Conservation (phyloP, 2,888 invertebrate genomes). For the Odiellus spinosus region DNA sequence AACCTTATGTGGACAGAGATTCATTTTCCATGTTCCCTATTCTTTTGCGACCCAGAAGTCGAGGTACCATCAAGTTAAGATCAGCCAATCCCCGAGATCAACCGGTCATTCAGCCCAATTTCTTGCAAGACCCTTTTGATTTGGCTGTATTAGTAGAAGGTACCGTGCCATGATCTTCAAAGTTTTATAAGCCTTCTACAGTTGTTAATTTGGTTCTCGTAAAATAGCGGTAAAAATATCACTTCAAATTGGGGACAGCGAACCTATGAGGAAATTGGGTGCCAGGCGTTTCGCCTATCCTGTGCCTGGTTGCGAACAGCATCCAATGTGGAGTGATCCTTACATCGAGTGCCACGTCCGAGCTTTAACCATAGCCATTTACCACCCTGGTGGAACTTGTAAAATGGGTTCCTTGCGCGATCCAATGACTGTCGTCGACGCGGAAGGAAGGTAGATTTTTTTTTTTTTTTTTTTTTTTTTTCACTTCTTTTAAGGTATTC, state of each 20-base stretch:
- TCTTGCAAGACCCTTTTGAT: conserved; percentile 63
- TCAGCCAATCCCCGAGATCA: conserved; percentile 60
- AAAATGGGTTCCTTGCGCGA: conserved; percentile 76
- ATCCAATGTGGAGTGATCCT: conserved; percentile 41
- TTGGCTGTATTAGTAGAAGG: conserved; percentile 61
- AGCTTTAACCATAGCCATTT: conserved; percentile 75
- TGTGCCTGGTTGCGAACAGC: conserved; percentile 49
- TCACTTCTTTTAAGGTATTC: too few relatives aligned
- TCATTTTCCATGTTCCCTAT: conserved; percentile 20
- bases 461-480: too few relatives aligned
- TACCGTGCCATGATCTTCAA: too few relatives aligned
- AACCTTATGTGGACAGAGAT: conserved; percentile 19
- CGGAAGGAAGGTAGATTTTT: conserved; percentile 37
- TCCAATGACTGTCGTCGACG: conserved; percentile 62
- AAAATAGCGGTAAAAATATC: conserved; percentile 42
- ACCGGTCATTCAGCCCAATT: conserved; percentile 81
- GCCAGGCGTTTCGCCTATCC: conserved; percentile 55
- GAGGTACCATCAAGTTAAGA: conserved; percentile 18
- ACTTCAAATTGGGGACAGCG: conserved; percentile 55
- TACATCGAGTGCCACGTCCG: conserved; percentile 76
- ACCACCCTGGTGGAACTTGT: conserved; percentile 72
- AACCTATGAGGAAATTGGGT: conserved; percentile 62
- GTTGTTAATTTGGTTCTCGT: too few relatives aligned
- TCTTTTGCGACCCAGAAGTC: conserved; percentile 19
- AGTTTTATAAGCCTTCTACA: too few relatives aligned